Conservation (phyloP, 2,797 vertebrate genomes). For the Mormyrops attenuatus region DNA sequence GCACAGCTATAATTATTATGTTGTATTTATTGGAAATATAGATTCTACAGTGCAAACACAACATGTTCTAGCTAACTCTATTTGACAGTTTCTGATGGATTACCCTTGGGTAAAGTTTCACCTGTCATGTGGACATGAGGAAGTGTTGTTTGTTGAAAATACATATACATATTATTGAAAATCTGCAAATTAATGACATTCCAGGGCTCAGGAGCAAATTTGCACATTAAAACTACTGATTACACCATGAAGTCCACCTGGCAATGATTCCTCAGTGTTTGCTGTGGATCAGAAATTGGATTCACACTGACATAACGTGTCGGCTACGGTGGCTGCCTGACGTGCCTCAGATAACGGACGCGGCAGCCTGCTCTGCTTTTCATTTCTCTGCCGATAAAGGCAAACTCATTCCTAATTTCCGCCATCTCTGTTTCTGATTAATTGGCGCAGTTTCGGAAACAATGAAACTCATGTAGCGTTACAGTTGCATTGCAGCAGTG, state of each 20-base stretch:
- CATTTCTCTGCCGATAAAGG: neutral
- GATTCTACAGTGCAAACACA: neutral
- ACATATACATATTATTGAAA: neutral
- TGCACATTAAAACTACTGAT: neutral
- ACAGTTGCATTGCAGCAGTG: conserved; percentile 17
- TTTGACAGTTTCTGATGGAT: neutral
- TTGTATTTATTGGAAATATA: neutral
- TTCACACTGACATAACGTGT: neutral
- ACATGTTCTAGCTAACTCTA: neutral
- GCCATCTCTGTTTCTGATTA: neutral
- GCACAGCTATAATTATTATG: neutral
- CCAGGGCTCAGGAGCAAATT: neutral
- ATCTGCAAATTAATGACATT: neutral
- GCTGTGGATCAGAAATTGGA: neutral
- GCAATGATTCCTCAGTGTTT: neutral
- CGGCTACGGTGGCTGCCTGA: neutral
- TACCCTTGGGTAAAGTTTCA: neutral
- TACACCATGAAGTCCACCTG: neutral
- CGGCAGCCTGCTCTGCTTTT: neutral
- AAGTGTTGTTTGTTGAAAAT: neutral
- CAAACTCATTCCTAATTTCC: neutral
- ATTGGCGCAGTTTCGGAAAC: conserved; percentile 5
- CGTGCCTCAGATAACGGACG: neutral
- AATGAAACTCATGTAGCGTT: conserved; percentile 22
- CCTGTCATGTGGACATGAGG: neutral